Percentiles rank a stretch among this genome's conserved stretches.
These are phyloP conservation scores for Molanna angustata DNA, from an alignment of 2,888 invertebrate genomes.

Conservation along the genomic window DNA sequence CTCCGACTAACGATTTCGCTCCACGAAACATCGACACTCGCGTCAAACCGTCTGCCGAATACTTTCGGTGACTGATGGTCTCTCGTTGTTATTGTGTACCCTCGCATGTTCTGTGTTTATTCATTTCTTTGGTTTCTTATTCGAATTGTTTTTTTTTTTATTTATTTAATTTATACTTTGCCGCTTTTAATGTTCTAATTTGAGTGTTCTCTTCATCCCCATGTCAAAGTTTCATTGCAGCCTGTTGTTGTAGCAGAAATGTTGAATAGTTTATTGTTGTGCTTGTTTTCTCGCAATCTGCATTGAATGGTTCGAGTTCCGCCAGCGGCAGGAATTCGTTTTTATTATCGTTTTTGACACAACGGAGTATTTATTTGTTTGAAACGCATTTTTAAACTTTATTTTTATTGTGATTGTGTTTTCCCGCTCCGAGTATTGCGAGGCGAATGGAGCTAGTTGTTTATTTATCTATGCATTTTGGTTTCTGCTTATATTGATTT, in stretches of 20 bases:
- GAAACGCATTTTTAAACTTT: no score
- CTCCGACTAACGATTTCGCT: neutral
- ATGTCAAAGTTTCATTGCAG: neutral
- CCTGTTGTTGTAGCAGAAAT: neutral
- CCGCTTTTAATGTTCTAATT: conserved; percentile 8
- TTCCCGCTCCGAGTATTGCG: no score
- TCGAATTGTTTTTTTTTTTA: neutral
- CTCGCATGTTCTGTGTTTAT: neutral
- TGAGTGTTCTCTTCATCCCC: conserved; percentile 1
- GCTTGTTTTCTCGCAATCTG: neutral
- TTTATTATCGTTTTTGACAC: no score
- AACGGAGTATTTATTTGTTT: no score
- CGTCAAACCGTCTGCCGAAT: conserved; percentile 5
- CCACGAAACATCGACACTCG: conserved; percentile 8
- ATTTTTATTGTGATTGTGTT: no score
- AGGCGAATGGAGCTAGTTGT: no score
- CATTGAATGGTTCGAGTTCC: neutral
- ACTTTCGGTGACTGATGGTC: no score
- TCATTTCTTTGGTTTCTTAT: no score
- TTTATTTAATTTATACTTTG: conserved; percentile 2
- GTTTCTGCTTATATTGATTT: no score
- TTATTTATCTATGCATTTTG: no score
- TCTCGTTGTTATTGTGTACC: neutral
- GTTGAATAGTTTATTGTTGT: no score
- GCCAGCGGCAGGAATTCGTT: no score